Conservation (phyloP, 2,797 vertebrate genomes). For the Paguma larvata region DNA sequence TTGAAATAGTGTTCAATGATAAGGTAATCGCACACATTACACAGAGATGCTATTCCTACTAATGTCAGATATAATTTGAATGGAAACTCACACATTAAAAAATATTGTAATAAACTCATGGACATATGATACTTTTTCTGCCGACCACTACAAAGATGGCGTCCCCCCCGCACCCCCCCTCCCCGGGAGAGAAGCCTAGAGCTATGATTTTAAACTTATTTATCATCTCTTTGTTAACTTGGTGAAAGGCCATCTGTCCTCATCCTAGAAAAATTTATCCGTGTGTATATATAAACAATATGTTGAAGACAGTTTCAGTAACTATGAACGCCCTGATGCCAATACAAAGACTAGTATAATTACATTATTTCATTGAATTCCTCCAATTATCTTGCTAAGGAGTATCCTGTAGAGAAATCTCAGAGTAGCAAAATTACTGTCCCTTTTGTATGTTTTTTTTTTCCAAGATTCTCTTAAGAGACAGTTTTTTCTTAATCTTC, state of each 20-base stretch:
- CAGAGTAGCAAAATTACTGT: constrained; percentile 48
- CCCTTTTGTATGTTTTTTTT: constrained; percentile 19
- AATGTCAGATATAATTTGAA: not conserved
- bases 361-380: constrained; percentile 57
- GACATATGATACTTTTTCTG: not conserved
- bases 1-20: constrained; percentile 20
- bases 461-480: not conserved
- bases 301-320: constrained; percentile 33
- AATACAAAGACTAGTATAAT: constrained; percentile 49
- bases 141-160: not conserved
- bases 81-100: not conserved
- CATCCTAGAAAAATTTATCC: not conserved
- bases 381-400: constrained; percentile 33
- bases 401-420: constrained; percentile 56
- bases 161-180: no score
- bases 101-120: not conserved
- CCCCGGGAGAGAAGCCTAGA: not conserved
- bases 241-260: not conserved
- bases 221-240: constrained; percentile 20
- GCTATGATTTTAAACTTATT: not conserved
- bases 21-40: not conserved
- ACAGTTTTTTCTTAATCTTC: constrained; percentile 16
- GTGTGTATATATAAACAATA: not conserved
- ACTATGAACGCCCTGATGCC: not conserved
- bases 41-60: not conserved